Conservation (phyloP, 1,140 invertebrate species). For the Penaeus japonicus region DNA sequence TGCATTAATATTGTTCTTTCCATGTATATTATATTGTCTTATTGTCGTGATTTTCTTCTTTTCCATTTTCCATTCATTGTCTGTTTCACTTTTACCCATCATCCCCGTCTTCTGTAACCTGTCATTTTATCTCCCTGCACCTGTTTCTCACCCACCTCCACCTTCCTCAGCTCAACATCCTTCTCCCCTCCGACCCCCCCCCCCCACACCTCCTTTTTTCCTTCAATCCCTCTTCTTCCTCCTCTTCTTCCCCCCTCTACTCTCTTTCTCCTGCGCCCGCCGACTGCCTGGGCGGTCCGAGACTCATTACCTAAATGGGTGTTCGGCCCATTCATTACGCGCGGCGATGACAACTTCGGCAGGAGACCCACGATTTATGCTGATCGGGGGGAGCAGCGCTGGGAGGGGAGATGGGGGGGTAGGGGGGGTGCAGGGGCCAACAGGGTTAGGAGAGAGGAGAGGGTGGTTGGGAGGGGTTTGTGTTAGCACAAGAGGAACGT, state of each 20-base stretch:
- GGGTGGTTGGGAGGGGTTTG: background rate
- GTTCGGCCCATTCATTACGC: constrained; percentile 38
- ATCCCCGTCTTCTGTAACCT: too few species aligned
- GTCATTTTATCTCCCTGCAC: too few species aligned
- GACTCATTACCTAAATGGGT: constrained; percentile 47
- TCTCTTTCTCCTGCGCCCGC: background rate
- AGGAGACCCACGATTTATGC: constrained; percentile 35
- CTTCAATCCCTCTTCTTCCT: background rate
- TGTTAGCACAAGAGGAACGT: too few species aligned
- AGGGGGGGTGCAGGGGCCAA: background rate
- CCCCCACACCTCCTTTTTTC: background rate
- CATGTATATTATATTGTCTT: too few species aligned
- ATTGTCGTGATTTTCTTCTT: too few species aligned
- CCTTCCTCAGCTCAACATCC: background rate
- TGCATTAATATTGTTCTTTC: too few species aligned
- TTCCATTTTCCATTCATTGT: too few species aligned
- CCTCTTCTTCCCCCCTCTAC: background rate
- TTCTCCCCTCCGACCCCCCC: background rate
- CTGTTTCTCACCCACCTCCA: background rate
- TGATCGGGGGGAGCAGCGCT: background rate
- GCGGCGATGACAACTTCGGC: constrained; percentile 35
- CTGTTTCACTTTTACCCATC: too few species aligned
- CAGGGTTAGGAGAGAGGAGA: background rate
- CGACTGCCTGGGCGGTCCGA: constrained; percentile 25
- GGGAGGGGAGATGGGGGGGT: background rate